A percentile compares a stretch with the other conserved stretches of the same genome.
Conservation (phyloP, 2,888 invertebrate genomes). For the Corythucha ciliata region DNA sequence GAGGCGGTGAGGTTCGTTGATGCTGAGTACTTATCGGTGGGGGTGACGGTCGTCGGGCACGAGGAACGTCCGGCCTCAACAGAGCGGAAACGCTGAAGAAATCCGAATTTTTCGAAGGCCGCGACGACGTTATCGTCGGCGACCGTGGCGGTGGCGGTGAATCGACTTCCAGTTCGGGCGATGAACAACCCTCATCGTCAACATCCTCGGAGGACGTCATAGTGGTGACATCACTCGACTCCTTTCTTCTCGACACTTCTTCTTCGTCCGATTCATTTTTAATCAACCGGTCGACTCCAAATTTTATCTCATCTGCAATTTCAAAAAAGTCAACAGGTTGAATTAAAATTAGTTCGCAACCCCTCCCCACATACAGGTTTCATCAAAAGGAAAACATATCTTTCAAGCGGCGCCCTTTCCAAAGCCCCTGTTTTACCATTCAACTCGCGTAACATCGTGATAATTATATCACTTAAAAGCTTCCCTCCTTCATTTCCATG, state of each 20-base stretch:
- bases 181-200: conserved; percentile 39
- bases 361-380: no score
- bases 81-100: conserved; percentile 76
- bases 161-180: conserved; percentile 67
- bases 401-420: no score
- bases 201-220: no score
- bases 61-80: conserved; percentile 61
- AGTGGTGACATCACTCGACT: conserved; percentile 33
- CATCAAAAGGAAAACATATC: no score
- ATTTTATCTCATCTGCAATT: conserved; percentile 70
- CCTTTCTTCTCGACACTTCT: conserved; percentile 41
- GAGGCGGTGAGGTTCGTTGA: conserved; percentile 36
- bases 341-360: no score
- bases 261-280: conserved; percentile 51
- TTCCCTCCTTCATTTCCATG: conserved; percentile 28
- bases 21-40: conserved; percentile 54
- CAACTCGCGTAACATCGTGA: no score
- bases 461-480: conserved; percentile 27
- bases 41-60: conserved; percentile 38
- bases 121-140: conserved; percentile 50
- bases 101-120: conserved; percentile 30
- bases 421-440: no score
- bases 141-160: conserved; percentile 58
- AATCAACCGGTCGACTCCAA: conserved; percentile 72
- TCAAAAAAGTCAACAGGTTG: background rate